Evolutionary conservation across 1,140 invertebrate species (phyloP), one percentile per base, ranked within the genome.

Genomic region (Mactra quadrangularis): DNA sequence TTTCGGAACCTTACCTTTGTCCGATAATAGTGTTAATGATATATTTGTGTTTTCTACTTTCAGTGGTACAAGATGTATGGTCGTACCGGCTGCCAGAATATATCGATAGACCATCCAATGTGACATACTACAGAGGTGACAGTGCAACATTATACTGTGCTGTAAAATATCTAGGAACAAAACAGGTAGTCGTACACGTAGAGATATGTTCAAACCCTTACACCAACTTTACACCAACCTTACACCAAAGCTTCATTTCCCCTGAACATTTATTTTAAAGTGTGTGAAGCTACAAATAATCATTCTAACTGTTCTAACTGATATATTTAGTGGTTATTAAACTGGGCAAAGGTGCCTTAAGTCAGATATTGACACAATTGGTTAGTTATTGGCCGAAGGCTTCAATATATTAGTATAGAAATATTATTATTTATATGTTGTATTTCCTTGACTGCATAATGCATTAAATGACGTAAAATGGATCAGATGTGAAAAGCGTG

Each of bases 11-110:
- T n/a, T n/a, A n/a, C n/a, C n/a, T n/a, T n/a, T n/a, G n/a, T 13
- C 25, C 13, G 55, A 27, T 6, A 31, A 29, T 59, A 59, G 2
- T n/a, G 55, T 25, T 29, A 59, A 6, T 25, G 25, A 29, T 59
- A 33, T 15, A n/a, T n/a, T n/a, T n/a, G n/a, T n/a, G n/a, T 45
- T n/a, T 70, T 25, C 29, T 22, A 11, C 33, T 76, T 76, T 50
- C 74, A 76, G 74, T 62, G 38, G 3, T 76, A 4, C 64, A 50
- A 1, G 38, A 35, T 25, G 19, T 38, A n/a, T n/a, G 25, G 13
- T 38, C 59, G 25, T 62, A 76, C 57, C 57, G 57, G 13, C 74
- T 76, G 27, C 74, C 74, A 15, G 74, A 60, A 52, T 76, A 76
- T 33, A 53, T 22, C 33, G 76, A 79, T 25, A 79, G 62, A 11